Conservation (phyloP, 1,140 invertebrate species). For the Leptinotarsa undecemlineata region DNA sequence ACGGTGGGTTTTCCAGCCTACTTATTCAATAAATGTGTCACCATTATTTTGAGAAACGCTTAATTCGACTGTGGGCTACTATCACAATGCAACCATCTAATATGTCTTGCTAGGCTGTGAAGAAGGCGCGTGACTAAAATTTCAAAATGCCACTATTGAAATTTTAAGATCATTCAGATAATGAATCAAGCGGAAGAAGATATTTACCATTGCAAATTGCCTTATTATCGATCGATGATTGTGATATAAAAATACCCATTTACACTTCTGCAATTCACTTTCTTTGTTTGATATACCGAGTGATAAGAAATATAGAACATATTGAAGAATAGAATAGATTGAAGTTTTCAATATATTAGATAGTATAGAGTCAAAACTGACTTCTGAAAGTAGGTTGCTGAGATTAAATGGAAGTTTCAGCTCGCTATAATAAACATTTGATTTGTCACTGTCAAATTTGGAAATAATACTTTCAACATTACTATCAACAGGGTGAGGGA, state of each 20-base stretch:
- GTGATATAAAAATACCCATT: not conserved
- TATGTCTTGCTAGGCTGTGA: not conserved
- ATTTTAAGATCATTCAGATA: not conserved
- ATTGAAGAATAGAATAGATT: too few species aligned
- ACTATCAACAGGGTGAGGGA: too few species aligned
- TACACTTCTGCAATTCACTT: not conserved
- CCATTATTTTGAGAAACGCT: conserved; percentile 1
- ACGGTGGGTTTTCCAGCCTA: not conserved
- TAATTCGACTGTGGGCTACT: not conserved
- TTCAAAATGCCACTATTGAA: not conserved
- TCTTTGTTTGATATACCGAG: not conserved
- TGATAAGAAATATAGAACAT: too few species aligned
- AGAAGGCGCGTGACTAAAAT: not conserved
- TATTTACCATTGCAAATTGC: conserved; percentile 19
- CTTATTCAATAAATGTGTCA: not conserved
- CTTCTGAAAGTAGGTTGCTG: too few species aligned
- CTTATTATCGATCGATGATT: not conserved
- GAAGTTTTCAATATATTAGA: too few species aligned
- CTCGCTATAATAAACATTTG: too few species aligned
- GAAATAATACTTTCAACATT: too few species aligned
- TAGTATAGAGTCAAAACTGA: too few species aligned
- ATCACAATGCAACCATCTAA: not conserved
- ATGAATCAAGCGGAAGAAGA: not conserved
- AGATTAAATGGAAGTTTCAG: too few species aligned
- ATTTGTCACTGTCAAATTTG: too few species aligned